Base-by-base conservation (phyloP, 2,888 invertebrate genomes). In the Hydrotaea cyrtoneurina region DNA sequence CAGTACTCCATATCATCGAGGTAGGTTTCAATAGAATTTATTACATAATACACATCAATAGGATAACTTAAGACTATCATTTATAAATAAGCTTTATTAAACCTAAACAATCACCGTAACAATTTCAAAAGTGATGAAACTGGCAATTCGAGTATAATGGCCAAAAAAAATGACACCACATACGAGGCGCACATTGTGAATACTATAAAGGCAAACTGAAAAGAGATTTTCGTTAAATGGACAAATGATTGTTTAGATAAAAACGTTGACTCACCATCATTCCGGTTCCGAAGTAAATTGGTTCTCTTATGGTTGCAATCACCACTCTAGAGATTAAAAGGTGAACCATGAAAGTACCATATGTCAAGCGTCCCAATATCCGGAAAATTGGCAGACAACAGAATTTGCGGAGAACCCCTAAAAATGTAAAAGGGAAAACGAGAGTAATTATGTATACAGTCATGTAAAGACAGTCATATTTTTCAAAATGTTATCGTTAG, bases 1-100 rank as follows among this genome's bases (percentile, higher is more conserved):
- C 95, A 95, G 85, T 93, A 94, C 19, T 95, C 96, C n/a, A 97
- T 97, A 50, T 98, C 98, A 0, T 96, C 96, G 0, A 90, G 92
- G 91, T 92, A 86, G 88, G 87, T 86, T 7, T 46, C 2, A 46
- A 15, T 46, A 10, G 21, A 10, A 11, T 74, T 73, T 19, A 26
- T 8, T 53, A 17, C 4, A 19, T 26, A 26, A 72, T 43, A 59
- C 23, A 76, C 74, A 46, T 73, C n/a, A 79, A 79, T 69, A 74
- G 46, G 55, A 59, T 69, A 75, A 4, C 23, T 43, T 75, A 17
- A 11, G 26, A 64, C 13, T 31, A 55, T 39, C 50, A 55, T 21
- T n/a, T 43, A 50, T 15, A 0, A 57, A 19, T 23, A 39, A 23
- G 11, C 10, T 57, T 15, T 39, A 46, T 66, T 1, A 31, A 15